These are phyloP conservation scores for Rhopalosiphum padi DNA, from an alignment of 1,140 invertebrate species.

Conservation along the genomic window DNA sequence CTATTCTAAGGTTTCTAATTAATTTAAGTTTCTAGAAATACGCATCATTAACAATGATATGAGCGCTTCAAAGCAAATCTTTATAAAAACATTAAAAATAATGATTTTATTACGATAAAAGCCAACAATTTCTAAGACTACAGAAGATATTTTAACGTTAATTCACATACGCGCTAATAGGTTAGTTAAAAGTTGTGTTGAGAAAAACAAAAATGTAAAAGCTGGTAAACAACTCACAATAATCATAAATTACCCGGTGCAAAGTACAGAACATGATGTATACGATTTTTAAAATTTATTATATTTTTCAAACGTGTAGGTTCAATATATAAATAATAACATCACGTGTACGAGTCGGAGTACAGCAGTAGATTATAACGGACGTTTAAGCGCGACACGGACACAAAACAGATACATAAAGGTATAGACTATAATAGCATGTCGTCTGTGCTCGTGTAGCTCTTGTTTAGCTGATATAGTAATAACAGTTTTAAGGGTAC, in stretches of 20 bases:
- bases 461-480: neutral
- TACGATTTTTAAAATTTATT: neutral
- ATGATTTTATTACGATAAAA: constrained; percentile 10
- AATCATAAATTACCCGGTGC: neutral
- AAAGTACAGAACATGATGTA: neutral
- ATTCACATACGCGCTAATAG: neutral
- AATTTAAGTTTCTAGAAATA: constrained; percentile 9
- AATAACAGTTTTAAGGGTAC: neutral
- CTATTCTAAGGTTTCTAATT: constrained; percentile 34
- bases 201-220: neutral
- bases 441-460: neutral
- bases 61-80: neutral
- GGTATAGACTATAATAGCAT: neutral
- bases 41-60: constrained; percentile 16
- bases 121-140: neutral
- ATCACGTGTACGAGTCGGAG: neutral
- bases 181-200: neutral
- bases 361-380: neutral
- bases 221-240: neutral
- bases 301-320: neutral
- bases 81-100: neutral
- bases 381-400: neutral
- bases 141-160: neutral
- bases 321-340: neutral
- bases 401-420: neutral